Evolutionary conservation across 2,113 vertebrate genomes (phyloP), one percentile per base, ranked within the genome.

Genomic region (Tyrannus savana): DNA sequence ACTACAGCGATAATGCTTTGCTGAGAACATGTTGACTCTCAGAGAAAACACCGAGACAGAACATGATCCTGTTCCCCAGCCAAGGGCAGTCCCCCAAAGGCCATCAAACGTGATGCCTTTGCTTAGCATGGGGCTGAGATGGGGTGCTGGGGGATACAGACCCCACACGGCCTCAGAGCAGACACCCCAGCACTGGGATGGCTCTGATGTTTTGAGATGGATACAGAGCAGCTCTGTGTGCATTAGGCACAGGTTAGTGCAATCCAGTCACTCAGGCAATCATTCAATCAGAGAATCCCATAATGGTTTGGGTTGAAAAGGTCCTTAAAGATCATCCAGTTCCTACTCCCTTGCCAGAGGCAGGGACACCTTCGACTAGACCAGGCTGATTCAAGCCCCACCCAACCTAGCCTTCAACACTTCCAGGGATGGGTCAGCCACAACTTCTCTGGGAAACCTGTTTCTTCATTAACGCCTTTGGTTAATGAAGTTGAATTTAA

Each of bases 141-240:
- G 27, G 63, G 63, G 25, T 7, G 15, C 27, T 52, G 53, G 18
- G 58, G 24, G 22, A 12, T 60, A 42, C 0, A 1, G 50, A 49
- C 27, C 44, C 16, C 31, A 14, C 0, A 0, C 0, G 0, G 39
- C 27, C 44, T 39, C 2, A 0, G 33, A 58, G 30, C 1, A 0
- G 77, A 13, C 59, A 56, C 10, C 6, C 28, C 22, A 27, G 44
- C 68, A 60, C 47, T 1, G 1, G 67, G 27, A 69, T 0, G 3
- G 5, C 62, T 64, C 60, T 37, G 42, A 33, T 33, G 4, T 2
- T 80, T 31, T 49, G n/a, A 71, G 44, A 66, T 4, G 6, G 44
- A 39, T 7, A n/a, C 0, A 2, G 41, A 55, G 41, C 0, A 0
- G 21, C 22, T 81, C 46, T 1, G 0, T 12, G 39, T 22, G 52